Base-by-base conservation (phyloP, 92 coral and sea anemone species). In the Porites divaricata region DNA sequence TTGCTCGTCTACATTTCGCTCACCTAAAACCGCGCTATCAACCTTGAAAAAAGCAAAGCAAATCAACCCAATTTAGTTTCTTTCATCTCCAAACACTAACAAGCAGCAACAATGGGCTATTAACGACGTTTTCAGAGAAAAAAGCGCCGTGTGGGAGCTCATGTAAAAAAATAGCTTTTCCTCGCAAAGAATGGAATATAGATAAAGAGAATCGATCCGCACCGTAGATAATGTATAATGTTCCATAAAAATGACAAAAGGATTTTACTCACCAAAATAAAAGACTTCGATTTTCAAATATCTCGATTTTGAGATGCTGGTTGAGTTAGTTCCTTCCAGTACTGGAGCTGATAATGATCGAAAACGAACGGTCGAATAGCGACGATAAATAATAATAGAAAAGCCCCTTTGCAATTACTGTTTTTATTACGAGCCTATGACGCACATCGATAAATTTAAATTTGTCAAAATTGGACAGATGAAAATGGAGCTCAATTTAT, bases 391-490 rank as follows among this genome's bases (percentile, higher is more conserved):
- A 69, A 19, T 20, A 19, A 5, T 35, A 24, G 85, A 35, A 56
- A 49, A 20, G 15, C 58, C 51, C 75, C 70, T 80, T 80, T 75
- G 41, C 85, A 67, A 80, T 80, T 68, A 56, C 24, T 35, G 4
- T 57, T 14, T 58, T 63, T 50, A 48, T 82, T 59, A 59, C 4
- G 63, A 21, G 11, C 17, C 22, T 41, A 70, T 82, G 86, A 82
- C 86, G 86, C 86, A 82, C 64, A 59, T 72, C 9, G 61, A 3
- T 12, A 28, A 72, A 82, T 82, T 74, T 82, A 23, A 82, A 82
- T 82, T 82, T 82, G 86, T 72, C 79, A 82, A 61, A 82, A 61
- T 10, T 13, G 78, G 62, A 63, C 85, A 80, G 85, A 80, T 80
- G 85, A 7, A 58, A 21, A 11, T 71, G 21, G 35, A 25, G 51